phyloP scores from a whole-genome alignment of 2,888 invertebrate species.

The Parthenolecanium corni region DNA sequence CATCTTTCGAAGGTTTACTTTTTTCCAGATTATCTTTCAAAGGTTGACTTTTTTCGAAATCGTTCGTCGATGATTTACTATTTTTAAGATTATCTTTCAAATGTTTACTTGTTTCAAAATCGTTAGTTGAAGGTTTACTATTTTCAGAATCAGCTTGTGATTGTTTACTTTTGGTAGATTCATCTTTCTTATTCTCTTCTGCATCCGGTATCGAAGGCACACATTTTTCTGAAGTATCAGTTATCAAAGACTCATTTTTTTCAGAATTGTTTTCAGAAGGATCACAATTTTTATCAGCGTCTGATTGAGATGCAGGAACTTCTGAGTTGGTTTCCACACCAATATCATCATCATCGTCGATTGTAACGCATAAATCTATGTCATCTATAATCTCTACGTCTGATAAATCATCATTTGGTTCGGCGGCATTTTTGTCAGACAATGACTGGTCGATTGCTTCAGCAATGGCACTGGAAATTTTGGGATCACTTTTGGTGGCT shows the following conservation, averaged over 20 bases:
- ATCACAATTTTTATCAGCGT: not conserved
- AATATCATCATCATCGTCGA: constrained; percentile 15
- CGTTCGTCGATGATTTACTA: too few species aligned
- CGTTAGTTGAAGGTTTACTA: too few species aligned
- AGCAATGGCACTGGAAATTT: not conserved
- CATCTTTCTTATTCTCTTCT: constrained; percentile 12
- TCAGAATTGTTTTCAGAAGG: constrained; percentile 4
- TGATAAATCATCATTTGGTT: constrained; percentile 5
- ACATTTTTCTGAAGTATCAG: too few species aligned
- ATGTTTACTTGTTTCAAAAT: too few species aligned
- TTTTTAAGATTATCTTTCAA: too few species aligned
- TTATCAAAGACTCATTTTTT: not conserved
- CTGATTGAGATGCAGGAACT: too few species aligned
- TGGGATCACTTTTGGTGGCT: not conserved
- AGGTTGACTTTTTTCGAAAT: too few species aligned
- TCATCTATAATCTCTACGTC: constrained; percentile 11
- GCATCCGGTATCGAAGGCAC: too few species aligned
- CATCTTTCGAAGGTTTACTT: too few species aligned
- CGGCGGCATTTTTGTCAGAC: not conserved
- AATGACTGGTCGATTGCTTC: not conserved
- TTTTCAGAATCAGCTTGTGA: too few species aligned
- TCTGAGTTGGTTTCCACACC: not conserved
- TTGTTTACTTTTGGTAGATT: not conserved
- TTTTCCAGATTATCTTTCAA: too few species aligned
- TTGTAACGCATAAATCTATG: constrained; percentile 1